phyloP scores from a whole-genome alignment of 2,888 invertebrate genomes.

The Melinopterus prodromus region DNA sequence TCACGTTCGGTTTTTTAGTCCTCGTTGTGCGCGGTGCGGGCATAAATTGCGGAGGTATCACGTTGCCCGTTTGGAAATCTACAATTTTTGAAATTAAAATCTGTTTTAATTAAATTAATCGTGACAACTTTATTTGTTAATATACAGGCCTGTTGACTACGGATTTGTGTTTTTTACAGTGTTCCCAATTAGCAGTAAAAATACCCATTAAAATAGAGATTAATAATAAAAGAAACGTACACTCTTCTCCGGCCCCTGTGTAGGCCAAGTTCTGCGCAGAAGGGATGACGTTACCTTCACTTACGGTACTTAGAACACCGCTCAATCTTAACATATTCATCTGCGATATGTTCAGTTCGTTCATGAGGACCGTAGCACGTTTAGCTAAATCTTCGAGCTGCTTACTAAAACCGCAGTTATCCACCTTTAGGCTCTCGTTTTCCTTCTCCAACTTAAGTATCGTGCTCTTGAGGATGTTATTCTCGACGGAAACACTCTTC shows the following conservation, averaged over 20 bases:
- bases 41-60: background rate
- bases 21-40: background rate
- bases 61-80: slow-evolving; percentile 12
- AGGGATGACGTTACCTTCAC: background rate
- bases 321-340: slow-evolving; percentile 39
- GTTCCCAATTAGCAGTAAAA: slow-evolving; percentile 6
- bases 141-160: background rate
- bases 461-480: slow-evolving; percentile 23
- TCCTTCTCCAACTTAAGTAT: slow-evolving; percentile 37
- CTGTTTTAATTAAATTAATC: too few species aligned
- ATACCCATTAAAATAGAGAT: background rate
- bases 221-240: slow-evolving; percentile 29
- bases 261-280: slow-evolving; percentile 29
- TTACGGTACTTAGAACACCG: slow-evolving; percentile 28
- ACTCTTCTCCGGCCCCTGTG: slow-evolving; percentile 45
- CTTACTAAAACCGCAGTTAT: slow-evolving; percentile 38
- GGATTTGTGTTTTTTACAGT: background rate
- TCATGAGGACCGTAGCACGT: slow-evolving; percentile 40
- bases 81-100: background rate
- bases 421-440: slow-evolving; percentile 37
- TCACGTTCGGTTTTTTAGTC: background rate
- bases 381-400: slow-evolving; percentile 45
- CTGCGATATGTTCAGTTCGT: slow-evolving; percentile 44
- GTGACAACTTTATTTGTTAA: too few species aligned
- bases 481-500: slow-evolving; percentile 17